Percentiles rank a stretch among this genome's conserved stretches.
phyloP scores from a whole-genome alignment of 2,888 invertebrate genomes.

The Xestobium rufovillosum region DNA sequence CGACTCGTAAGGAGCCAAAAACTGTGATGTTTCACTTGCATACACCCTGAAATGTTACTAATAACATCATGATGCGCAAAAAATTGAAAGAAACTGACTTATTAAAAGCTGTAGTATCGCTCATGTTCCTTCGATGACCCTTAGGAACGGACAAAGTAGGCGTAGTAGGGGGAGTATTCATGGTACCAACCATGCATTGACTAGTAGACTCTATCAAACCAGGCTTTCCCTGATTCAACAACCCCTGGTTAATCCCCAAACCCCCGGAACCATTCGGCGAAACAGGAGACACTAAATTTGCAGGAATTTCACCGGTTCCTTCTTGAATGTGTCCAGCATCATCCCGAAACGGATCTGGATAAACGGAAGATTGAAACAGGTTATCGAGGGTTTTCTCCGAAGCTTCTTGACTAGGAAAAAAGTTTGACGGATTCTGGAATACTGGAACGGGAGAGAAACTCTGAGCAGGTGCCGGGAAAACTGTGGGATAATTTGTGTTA shows the following conservation, averaged over 20 bases:
- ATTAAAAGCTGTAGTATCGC: slow-evolving; percentile 76
- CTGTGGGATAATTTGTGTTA: slow-evolving; percentile 19
- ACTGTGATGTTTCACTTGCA: slow-evolving; percentile 66
- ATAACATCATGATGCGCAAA: slow-evolving; percentile 2
- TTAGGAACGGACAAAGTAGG: slow-evolving; percentile 40
- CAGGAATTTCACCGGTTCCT: slow-evolving; percentile 15
- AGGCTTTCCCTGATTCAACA: slow-evolving; percentile 23
- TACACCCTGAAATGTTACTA: slow-evolving; percentile 50
- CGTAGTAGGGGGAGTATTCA: slow-evolving; percentile 37
- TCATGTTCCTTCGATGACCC: slow-evolving; percentile 72
- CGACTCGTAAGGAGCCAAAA: slow-evolving; percentile 65
- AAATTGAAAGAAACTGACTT: no score
- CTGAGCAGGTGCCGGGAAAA: slow-evolving; percentile 16
- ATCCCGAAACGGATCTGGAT: slow-evolving; percentile 66
- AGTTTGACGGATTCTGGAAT: slow-evolving; percentile 22
- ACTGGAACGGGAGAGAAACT: slow-evolving; percentile 24
- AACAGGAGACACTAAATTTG: slow-evolving; percentile 29
- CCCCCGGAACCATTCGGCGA: slow-evolving; percentile 27
- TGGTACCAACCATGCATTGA: slow-evolving; percentile 32
- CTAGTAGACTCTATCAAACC: slow-evolving; percentile 37
- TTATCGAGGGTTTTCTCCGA: slow-evolving; percentile 48
- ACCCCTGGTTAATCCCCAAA: slow-evolving; percentile 24
- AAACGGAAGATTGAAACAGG: slow-evolving; percentile 58
- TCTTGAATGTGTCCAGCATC: slow-evolving; percentile 29
- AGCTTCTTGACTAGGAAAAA: slow-evolving; percentile 21